Base-by-base conservation (phyloP, 30 jellyfish, hydroid and myxozoan genomes). In the Rhopilema esculentum region DNA sequence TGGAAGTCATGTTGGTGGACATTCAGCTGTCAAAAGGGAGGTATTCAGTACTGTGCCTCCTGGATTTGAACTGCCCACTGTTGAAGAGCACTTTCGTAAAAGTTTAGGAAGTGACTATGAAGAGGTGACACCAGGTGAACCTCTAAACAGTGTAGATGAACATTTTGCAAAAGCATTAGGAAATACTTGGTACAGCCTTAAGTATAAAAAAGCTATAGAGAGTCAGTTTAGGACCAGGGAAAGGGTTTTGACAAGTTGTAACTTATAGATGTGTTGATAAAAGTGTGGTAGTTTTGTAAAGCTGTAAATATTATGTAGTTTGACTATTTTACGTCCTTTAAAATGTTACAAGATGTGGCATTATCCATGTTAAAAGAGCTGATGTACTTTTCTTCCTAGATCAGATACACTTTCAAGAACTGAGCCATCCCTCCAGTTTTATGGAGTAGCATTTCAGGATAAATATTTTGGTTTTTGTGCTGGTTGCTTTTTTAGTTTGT, bases 81-180 rank as follows among this genome's bases (percentile, higher is more conserved):
- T 96, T 28, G 99, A 96, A 26, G 99, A 96, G 50, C 99, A 96
- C 77, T 96, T 96, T 72, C 57, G 96, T 51, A 91, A 91, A 74
- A 96, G 99, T 88, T 81, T 96, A 28, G 99, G 99, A 1, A 88
- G 77, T 23, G 89, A 71, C 61, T 96, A 96, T 79, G 95, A 81
- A 63, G 90, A 82, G 70, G 86, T 77, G 23, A 40, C 75, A n/a
- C 94, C 88, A 31, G 86, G 32, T 17, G 98, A 88, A 69, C 40
- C 90, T 26, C 93, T 97, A 83, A 84, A 87, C 81, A 86, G 98
- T 18, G 99, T 96, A 17, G 99, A 96, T 84, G 99, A 96, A 49
- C 99, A 96, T 80, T 96, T 96, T 78, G 98, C 96, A 52, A 96
- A 91, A 79, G 99, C 99, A 0, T 80, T 96, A 50, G 99, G 99